These are phyloP conservation scores for Tethea ocularis DNA, from an alignment of 2,888 invertebrate species.

Conservation along the genomic window DNA sequence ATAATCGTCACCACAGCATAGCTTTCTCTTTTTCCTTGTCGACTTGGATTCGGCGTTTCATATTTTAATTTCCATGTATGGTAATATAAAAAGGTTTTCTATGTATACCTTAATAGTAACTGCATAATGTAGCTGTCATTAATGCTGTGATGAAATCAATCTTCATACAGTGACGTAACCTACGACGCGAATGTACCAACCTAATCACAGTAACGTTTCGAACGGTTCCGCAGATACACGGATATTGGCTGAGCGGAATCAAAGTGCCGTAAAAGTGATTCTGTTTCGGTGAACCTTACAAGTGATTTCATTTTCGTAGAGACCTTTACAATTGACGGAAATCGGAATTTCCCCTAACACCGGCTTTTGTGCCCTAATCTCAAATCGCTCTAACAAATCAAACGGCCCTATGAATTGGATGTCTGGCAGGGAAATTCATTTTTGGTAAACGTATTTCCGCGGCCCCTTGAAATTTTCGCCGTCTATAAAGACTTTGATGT, in stretches of 20 bases:
- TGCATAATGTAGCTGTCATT: too few relatives aligned
- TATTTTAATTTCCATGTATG: too few relatives aligned
- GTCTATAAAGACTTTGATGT: background rate
- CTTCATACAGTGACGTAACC: background rate
- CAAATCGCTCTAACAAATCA: slow-evolving; percentile 61
- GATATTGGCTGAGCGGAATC: slow-evolving; percentile 52
- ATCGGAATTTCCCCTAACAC: slow-evolving; percentile 62
- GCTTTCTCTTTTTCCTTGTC: too few relatives aligned
- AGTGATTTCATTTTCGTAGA: slow-evolving; percentile 64
- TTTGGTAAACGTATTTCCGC: slow-evolving; percentile 11
- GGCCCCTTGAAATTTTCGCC: background rate
- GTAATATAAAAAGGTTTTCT: too few relatives aligned
- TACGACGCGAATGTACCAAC: background rate
- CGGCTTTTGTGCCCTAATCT: slow-evolving; percentile 58
- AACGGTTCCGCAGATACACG: slow-evolving; percentile 33
- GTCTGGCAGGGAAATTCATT: slow-evolving; percentile 23
- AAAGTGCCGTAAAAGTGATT: slow-evolving; percentile 68
- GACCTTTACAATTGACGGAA: slow-evolving; percentile 68
- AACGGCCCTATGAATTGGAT: slow-evolving; percentile 29
- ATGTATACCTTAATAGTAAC: too few relatives aligned
- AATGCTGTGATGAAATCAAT: too few relatives aligned
- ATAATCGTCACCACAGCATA: too few relatives aligned
- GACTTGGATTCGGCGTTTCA: too few relatives aligned
- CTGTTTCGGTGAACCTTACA: slow-evolving; percentile 57
- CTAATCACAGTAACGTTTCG: slow-evolving; percentile 42